Conservation (phyloP, 1,140 invertebrate genomes). For the Brachionus asplanchnoidis region DNA sequence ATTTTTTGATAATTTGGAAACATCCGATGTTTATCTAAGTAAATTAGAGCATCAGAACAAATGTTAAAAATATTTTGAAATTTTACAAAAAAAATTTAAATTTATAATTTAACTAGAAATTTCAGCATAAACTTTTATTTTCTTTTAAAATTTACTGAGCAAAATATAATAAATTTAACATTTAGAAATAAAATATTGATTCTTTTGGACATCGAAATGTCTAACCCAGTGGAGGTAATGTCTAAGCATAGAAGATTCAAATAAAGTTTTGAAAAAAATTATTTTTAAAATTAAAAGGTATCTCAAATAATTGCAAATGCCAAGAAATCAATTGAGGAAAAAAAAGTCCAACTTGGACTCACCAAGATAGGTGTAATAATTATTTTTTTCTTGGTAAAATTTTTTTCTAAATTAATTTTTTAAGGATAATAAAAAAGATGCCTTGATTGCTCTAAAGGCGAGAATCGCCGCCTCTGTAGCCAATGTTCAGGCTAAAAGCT, state of each 20-base stretch:
- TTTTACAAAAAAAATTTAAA: background rate
- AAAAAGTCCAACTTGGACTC: slow-evolving; percentile 36
- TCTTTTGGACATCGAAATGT: background rate
- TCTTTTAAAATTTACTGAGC: background rate
- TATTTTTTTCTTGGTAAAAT: too few species aligned
- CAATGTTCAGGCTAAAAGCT: background rate
- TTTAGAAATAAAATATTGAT: background rate
- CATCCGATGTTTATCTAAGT: background rate
- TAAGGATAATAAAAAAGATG: slow-evolving; percentile 34
- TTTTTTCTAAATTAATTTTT: background rate
- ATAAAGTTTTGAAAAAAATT: background rate
- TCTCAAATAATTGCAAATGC: slow-evolving; percentile 29
- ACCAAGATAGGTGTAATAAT: background rate
- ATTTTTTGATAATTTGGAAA: background rate
- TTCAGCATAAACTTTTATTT: background rate
- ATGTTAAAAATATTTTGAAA: background rate
- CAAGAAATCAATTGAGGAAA: slow-evolving; percentile 22
- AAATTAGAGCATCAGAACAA: background rate
- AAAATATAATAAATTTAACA: background rate
- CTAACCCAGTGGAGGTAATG: background rate
- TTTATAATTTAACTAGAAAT: background rate
- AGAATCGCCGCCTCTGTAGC: slow-evolving; percentile 28
- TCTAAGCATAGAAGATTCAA: background rate
- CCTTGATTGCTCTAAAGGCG: background rate
- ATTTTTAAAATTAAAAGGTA: background rate